A percentile compares a stretch with the other conserved stretches of the same genome.
These are phyloP conservation scores for Coptodon bakossiorum DNA, from an alignment of 2,113 vertebrate species.

Conservation along the genomic window DNA sequence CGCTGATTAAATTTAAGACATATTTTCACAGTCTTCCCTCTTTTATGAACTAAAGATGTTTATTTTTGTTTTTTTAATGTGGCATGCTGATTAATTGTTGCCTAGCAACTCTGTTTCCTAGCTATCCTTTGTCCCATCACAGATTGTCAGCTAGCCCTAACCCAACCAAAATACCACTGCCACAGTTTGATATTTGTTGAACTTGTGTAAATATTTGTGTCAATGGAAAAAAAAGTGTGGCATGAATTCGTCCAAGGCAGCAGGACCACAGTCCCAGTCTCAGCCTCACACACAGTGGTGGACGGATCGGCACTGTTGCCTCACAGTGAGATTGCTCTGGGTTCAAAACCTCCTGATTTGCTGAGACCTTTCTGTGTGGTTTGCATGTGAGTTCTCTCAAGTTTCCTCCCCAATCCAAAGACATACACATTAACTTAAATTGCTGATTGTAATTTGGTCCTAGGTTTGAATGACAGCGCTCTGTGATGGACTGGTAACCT, in stretches of 20 bases:
- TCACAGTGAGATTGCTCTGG: background rate
- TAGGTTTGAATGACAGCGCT: background rate
- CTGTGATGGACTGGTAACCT: background rate
- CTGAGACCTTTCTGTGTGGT: background rate
- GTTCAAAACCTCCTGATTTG: background rate
- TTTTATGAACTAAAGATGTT: background rate
- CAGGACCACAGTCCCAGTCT: background rate
- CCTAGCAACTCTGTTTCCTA: conserved; percentile 5
- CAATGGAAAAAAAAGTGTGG: background rate
- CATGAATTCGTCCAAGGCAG: background rate
- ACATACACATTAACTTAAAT: background rate
- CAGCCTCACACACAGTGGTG: background rate
- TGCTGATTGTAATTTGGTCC: background rate
- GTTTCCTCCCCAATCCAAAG: background rate
- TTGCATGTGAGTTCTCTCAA: background rate
- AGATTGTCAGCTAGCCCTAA: background rate
- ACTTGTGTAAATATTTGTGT: background rate
- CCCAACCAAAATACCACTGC: background rate
- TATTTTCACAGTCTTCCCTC: background rate
- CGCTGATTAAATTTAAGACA: background rate
- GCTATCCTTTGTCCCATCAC: background rate
- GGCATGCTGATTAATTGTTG: conserved; percentile 31
- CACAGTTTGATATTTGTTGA: background rate
- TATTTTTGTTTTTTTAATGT: background rate
- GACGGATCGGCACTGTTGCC: background rate